A percentile compares a stretch with the other conserved stretches of the same genome.
Evolutionary conservation across 1,140 invertebrate genomes (phyloP).

Genomic region (Phymastichus coffea): DNA sequence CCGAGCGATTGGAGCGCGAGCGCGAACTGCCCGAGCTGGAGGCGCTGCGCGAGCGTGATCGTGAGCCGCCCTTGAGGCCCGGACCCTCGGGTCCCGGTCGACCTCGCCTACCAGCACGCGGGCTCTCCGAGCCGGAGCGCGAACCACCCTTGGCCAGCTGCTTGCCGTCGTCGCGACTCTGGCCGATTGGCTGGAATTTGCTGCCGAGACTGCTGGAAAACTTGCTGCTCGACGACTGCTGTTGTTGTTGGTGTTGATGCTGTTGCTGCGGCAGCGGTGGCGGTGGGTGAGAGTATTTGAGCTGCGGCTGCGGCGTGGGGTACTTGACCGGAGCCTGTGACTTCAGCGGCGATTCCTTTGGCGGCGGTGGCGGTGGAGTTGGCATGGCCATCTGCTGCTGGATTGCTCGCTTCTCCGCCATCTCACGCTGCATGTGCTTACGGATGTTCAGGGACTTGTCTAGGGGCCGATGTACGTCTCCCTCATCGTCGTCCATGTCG

Average conservation of each 20-base stretch:
- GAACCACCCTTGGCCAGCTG: conserved; percentile 43
- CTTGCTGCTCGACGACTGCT: conserved; percentile 34
- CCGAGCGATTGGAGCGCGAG: conserved; percentile 57
- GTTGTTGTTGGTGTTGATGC: conserved; percentile 9
- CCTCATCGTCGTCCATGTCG: conserved; percentile 50
- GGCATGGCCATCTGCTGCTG: conserved; percentile 36
- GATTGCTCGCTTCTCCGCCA: conserved; percentile 47
- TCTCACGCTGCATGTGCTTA: conserved; percentile 53
- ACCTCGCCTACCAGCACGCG: conserved; percentile 32
- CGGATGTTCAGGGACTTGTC: conserved; percentile 52
- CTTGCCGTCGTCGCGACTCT: conserved; percentile 23
- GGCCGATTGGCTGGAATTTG: conserved; percentile 54
- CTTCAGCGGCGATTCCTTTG: conserved; percentile 52
- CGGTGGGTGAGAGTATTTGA: conserved; percentile 48
- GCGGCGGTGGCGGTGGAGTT: conserved; percentile 50
- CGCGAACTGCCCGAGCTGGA: conserved; percentile 56
- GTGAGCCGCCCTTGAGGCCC: conserved; percentile 48
- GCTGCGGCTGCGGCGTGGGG: conserved; percentile 47
- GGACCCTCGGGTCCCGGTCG: not conserved
- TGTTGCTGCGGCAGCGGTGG: conserved; percentile 32
- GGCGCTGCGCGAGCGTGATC: conserved; percentile 59
- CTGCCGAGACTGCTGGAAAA: conserved; percentile 45
- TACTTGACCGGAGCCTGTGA: conserved; percentile 52
- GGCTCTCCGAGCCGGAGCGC: conserved; percentile 53
- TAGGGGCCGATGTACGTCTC: conserved; percentile 45